Percentiles rank a stretch among this genome's conserved stretches.
phyloP scores from a whole-genome alignment of 2,113 vertebrate genomes.

The Alces alces region DNA sequence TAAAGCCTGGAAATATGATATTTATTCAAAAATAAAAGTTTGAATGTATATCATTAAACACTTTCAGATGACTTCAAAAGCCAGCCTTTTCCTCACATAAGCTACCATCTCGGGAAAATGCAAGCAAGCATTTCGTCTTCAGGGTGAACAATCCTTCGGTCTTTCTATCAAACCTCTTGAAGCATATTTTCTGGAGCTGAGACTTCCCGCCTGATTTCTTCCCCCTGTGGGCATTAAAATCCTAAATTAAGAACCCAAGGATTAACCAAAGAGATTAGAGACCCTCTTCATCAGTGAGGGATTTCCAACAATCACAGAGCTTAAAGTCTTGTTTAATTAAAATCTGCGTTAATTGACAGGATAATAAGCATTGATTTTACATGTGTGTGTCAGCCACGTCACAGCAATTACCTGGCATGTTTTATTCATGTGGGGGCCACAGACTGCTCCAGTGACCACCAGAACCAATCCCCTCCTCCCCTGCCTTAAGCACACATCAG shows the following conservation, averaged over 20 bases:
- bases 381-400: constrained; percentile 63
- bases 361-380: constrained; percentile 74
- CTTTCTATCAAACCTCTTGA: neutral
- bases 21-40: neutral
- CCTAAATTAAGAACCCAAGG: neutral
- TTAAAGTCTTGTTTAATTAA: constrained; percentile 75
- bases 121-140: neutral
- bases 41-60: neutral
- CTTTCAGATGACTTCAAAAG: neutral
- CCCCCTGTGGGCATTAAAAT: neutral
- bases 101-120: neutral
- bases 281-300: constrained; percentile 39
- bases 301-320: constrained; percentile 62
- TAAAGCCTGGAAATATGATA: neutral
- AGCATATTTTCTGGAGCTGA: neutral
- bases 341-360: constrained; percentile 76
- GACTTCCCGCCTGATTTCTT: neutral
- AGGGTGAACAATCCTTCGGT: neutral
- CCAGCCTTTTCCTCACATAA: neutral
- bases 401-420: constrained; percentile 72
- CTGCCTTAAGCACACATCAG: constrained; percentile 59
- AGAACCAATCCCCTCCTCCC: constrained; percentile 70
- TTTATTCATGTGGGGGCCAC: constrained; percentile 74
- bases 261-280: constrained; percentile 15
- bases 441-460: constrained; percentile 60